Evolutionary conservation across 2,113 vertebrate genomes (phyloP).

Genomic region (human): DNA sequence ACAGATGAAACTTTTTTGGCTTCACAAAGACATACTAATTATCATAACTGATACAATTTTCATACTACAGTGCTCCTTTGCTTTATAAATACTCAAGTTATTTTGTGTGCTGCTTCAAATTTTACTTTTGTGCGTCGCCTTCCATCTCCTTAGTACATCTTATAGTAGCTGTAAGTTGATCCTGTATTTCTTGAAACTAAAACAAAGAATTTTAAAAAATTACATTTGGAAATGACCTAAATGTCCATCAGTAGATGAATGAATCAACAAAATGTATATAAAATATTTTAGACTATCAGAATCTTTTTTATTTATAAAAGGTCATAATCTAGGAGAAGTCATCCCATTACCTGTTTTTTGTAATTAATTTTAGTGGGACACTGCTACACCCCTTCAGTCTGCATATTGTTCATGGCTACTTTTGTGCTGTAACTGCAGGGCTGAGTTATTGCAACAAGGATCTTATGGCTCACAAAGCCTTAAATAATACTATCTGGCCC

Average conservation of each 20-base stretch:
- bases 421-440: background rate
- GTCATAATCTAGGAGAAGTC: background rate
- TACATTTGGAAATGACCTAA: background rate
- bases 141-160: constrained; percentile 82
- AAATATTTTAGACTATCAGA: background rate
- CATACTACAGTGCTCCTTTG: background rate
- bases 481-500: background rate
- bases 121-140: constrained; percentile 88
- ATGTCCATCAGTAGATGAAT: background rate
- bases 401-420: background rate
- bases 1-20: background rate
- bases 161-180: constrained; percentile 84
- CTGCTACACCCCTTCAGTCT: background rate
- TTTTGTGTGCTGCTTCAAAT: background rate
- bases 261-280: background rate
- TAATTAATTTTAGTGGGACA: background rate
- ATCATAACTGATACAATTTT: background rate
- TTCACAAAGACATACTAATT: background rate
- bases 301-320: background rate
- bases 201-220: constrained; percentile 11
- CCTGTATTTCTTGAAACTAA: constrained; percentile 87
- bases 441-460: background rate
- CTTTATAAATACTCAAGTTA: background rate
- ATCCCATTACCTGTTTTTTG: background rate
- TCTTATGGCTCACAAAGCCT: background rate